Conservation (phyloP, 2,113 vertebrate genomes). For the Ictalurus punctatus region DNA sequence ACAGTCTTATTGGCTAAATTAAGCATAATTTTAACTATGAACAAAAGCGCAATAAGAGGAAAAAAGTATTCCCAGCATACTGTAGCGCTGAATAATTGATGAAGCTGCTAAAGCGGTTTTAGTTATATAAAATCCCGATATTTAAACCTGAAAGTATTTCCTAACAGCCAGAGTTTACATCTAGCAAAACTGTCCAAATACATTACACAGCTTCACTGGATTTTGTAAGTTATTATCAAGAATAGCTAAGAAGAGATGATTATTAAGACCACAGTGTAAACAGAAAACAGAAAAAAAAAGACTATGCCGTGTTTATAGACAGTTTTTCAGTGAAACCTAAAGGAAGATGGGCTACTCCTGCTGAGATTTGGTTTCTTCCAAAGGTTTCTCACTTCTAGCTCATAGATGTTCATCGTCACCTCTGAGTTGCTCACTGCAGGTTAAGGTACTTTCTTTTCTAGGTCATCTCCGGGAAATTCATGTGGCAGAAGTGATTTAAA, state of each 20-base stretch:
- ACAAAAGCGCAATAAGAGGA: background rate
- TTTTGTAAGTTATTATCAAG: background rate
- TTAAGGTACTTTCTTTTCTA: background rate
- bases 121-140: background rate
- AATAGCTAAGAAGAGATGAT: background rate
- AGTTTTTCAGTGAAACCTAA: background rate
- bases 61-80: background rate
- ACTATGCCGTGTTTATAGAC: background rate
- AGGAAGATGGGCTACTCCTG: background rate
- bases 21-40: background rate
- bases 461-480: background rate
- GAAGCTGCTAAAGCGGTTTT: background rate
- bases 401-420: background rate
- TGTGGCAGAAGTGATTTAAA: background rate
- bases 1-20: background rate
- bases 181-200: background rate
- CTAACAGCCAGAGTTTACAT: background rate
- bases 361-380: background rate
- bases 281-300: background rate
- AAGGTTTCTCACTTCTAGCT: background rate
- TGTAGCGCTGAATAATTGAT: background rate
- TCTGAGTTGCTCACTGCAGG: background rate
- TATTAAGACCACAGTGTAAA: background rate
- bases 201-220: background rate
- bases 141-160: background rate